Evolutionary conservation across 2,113 vertebrate species (phyloP).

Genomic region (Nestor notabilis): DNA sequence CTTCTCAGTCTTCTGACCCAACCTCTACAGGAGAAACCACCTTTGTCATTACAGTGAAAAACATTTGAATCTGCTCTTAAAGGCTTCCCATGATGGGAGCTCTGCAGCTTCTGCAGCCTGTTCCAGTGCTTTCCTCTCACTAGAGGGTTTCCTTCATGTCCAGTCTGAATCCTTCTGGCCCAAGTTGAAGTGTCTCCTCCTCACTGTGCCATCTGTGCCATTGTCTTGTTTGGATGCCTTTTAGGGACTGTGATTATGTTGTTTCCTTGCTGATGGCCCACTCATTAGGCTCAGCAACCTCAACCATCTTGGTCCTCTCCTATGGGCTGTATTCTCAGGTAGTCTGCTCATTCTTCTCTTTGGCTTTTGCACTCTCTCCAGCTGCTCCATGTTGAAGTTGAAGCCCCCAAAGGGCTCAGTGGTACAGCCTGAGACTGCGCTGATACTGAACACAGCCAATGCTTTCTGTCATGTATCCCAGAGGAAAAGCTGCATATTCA

Average conservation of each 20-base stretch:
- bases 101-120: neutral
- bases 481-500: neutral
- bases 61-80: neutral
- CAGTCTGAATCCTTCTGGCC: neutral
- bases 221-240: neutral
- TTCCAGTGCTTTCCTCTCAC: neutral
- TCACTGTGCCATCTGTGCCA: neutral
- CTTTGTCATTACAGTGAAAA: neutral
- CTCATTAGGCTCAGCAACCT: neutral
- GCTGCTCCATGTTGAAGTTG: neutral
- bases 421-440: neutral
- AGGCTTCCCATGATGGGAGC: neutral
- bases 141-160: neutral
- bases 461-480: neutral
- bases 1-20: neutral
- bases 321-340: neutral
- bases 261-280: neutral
- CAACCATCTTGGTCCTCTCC: neutral
- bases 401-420: neutral
- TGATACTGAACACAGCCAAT: neutral
- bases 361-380: neutral
- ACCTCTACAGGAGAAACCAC: slow-evolving; percentile 16
- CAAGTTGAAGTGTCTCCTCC: neutral
- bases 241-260: neutral
- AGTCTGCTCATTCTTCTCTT: neutral